A percentile compares a stretch with the other conserved stretches of the same genome.
These are phyloP conservation scores for Neogobius melanostomus DNA, from an alignment of 2,113 vertebrate genomes.

Conservation along the genomic window DNA sequence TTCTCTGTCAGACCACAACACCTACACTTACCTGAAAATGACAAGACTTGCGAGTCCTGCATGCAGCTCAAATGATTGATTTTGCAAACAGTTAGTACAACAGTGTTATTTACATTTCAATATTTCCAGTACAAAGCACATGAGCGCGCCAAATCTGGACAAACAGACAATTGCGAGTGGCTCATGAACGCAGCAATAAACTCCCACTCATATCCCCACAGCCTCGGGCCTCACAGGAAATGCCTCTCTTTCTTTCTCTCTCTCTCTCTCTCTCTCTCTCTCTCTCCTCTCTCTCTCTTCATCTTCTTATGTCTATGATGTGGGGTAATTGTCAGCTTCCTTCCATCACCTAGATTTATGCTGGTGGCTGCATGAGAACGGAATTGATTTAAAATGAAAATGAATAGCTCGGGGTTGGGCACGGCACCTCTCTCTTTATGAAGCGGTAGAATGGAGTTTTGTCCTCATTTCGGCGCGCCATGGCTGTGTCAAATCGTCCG, in stretches of 20 bases:
- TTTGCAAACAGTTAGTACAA: background rate
- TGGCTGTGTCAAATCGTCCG: slow-evolving; percentile 37
- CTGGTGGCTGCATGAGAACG: background rate
- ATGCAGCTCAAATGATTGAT: background rate
- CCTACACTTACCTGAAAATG: too few relatives aligned
- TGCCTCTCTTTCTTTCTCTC: slow-evolving; percentile 3
- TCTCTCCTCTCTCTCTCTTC: background rate
- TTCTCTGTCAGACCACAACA: too few relatives aligned
- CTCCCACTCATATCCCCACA: slow-evolving; percentile 35
- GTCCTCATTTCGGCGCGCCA: slow-evolving; percentile 22
- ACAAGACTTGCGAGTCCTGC: too few relatives aligned
- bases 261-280: background rate
- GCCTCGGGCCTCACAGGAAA: slow-evolving; percentile 29
- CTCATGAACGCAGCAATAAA: slow-evolving; percentile 6
- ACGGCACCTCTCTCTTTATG: background rate
- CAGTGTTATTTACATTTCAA: background rate
- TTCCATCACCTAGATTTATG: slow-evolving; percentile 12
- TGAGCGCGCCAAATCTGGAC: background rate
- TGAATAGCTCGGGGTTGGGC: background rate
- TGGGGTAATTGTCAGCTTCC: slow-evolving; percentile 14
- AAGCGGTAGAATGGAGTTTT: slow-evolving; percentile 13
- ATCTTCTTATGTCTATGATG: background rate
- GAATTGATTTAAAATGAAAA: slow-evolving; percentile 28
- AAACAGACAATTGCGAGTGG: background rate
- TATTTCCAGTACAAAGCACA: background rate